Base-by-base conservation (phyloP, 2,113 vertebrate genomes). In the Hassar affinis region DNA sequence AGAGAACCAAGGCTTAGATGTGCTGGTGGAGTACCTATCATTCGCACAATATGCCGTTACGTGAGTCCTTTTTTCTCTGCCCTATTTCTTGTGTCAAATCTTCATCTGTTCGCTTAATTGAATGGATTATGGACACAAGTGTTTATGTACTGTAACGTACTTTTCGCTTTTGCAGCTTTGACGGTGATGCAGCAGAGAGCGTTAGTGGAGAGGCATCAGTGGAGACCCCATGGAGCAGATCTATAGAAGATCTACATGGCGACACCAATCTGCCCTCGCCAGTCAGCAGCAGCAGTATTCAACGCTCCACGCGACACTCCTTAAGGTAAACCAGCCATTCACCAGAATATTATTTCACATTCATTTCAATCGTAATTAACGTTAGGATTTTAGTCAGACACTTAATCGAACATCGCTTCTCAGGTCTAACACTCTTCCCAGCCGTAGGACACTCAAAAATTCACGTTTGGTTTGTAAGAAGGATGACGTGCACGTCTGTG, bases 1-100 rank as follows among this genome's bases (percentile, higher is more conserved):
- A 85, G 97, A 99, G 85, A 99, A 99, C 87, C 95, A 96, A 91
- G 98, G 98, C 61, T 93, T 99, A 56, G 97, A 99, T 72, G 96
- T 99, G 2, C 92, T 99, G 76, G 97, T 99, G 84, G 97, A 99
- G 68, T 99, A 99, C 88, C 92, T 99, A 57, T 99, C 97, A 0
- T 99, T 99, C 68, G 98, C 98, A 3, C 98, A 99, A 89, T 99
- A 97, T 0, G 97, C 97, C 2, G 97, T 99, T 91, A 98, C 97
- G 97, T 99, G 89, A 97, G 98, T 97, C 10, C 10, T 9, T 68
- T 5, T 38, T 47, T 84, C 35, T 27, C n/a, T 38, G 3, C 79
- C 10, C 49, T 61, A 22, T 56, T 57, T 25, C 62, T 0, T 35
- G 14, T 78, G 27, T 72, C 6, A 18, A n/a, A 15, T 71, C n/a